Base-by-base conservation (phyloP, 2,888 invertebrate species). In the Ochlodes sylvanus region DNA sequence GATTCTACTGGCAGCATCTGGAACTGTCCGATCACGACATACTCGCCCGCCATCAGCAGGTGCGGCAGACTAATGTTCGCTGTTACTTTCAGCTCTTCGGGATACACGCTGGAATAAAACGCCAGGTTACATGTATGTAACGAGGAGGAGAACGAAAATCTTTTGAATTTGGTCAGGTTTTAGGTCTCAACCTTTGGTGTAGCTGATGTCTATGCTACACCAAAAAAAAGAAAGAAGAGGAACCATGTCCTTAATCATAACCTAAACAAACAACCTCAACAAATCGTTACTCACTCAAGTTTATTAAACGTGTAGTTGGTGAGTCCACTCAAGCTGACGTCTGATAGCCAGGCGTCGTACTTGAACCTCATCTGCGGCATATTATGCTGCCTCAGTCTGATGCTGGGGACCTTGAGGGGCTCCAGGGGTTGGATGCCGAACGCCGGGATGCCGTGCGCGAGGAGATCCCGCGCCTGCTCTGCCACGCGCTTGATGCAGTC, bases 1-100 rank as follows among this genome's bases (percentile, higher is more conserved):
- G 95, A 95, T 70, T 94, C 89, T 0, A 95, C 90, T 0, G 94
- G 94, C 6, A 95, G 77, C 84, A 95, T 92, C 73, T 95, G 94
- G 69, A 95, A 92, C 71, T 94, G 88, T 15, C 94, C 94, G 1
- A 94, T 85, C 1, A 94, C 85, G 10, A 93, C 90, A 68, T 90
- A 94, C 69, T 94, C 93, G 0, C 92, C 90, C 0, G 81, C 75
- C 87, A 94, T 85, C 44, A 82, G 75, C n/a, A 93, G 72, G 10
- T 84, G 88, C 0, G 92, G 91, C 34, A 94, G 75, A 57, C 89
- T 91, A 17, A 93, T 88, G 72, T 92, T 92, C 0, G 87, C 89
- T 1, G 86, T 88, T 54, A 93, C 86, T 70, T 87, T 91, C 63
- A 93, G 67, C 1, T 91, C 87, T 72, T 93, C 90, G 1, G 94